phyloP scores from a whole-genome alignment of 2,888 invertebrate species.

The Athrips mouffetella region DNA sequence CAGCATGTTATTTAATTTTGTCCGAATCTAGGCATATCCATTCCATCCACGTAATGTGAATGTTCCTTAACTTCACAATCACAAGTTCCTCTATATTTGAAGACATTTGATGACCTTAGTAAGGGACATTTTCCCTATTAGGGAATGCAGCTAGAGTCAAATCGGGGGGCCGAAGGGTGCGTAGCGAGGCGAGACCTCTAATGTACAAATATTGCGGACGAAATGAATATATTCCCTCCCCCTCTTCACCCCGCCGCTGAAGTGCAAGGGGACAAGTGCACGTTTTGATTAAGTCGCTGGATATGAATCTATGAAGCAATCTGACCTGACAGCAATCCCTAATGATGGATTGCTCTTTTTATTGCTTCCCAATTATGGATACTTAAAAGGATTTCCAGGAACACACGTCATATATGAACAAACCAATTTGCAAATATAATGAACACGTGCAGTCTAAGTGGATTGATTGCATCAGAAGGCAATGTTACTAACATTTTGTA shows the following conservation, averaged over 20 bases:
- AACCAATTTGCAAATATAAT: background rate
- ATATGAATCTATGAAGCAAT: conserved; percentile 66
- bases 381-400: background rate
- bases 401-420: no score
- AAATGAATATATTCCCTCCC: conserved; percentile 71
- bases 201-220: conserved; percentile 78
- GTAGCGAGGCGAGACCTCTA: conserved; percentile 74
- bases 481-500: no score
- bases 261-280: conserved; percentile 46
- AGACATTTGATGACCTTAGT: no score
- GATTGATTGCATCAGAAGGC: no score
- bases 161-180: conserved; percentile 49
- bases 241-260: conserved; percentile 30
- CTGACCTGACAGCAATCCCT: conserved; percentile 41
- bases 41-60: no score
- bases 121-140: conserved; percentile 38
- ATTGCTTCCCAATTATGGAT: conserved; percentile 33
- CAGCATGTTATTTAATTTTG: no score
- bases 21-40: no score
- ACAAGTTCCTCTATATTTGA: no score
- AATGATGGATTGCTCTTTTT: conserved; percentile 44
- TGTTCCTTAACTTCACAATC: no score
- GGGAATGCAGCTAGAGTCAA: conserved; percentile 59
- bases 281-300: conserved; percentile 69
- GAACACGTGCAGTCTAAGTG: background rate